These are phyloP conservation scores for Lasioglossum morio DNA, from an alignment of 2,888 invertebrate genomes.

Conservation along the genomic window DNA sequence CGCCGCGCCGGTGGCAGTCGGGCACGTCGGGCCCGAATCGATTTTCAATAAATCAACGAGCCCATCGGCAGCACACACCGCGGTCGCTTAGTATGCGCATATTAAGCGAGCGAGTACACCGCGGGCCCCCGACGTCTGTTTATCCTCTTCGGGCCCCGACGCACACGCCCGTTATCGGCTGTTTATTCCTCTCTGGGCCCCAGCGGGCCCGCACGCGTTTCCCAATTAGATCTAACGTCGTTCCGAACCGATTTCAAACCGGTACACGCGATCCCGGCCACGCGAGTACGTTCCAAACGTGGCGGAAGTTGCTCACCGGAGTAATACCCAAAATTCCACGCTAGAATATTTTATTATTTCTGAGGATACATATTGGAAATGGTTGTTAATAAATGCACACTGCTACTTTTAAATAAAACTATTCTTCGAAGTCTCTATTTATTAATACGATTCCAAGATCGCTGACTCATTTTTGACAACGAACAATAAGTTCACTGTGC, in stretches of 20 bases:
- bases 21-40: slow-evolving; percentile 55
- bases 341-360: background rate
- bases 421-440: no score
- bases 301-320: background rate
- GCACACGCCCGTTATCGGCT: slow-evolving; percentile 61
- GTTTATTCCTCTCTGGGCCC: slow-evolving; percentile 45
- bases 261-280: slow-evolving; percentile 23
- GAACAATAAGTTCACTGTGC: no score
- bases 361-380: background rate
- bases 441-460: no score
- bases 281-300: slow-evolving; percentile 1
- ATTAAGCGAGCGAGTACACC: slow-evolving; percentile 52
- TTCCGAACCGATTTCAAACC: slow-evolving; percentile 24
- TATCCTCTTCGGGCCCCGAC: slow-evolving; percentile 62
- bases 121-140: slow-evolving; percentile 50
- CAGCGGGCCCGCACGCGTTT: slow-evolving; percentile 35
- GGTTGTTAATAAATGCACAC: no score
- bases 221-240: slow-evolving; percentile 52
- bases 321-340: background rate
- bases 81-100: slow-evolving; percentile 68
- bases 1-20: slow-evolving; percentile 38
- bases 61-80: slow-evolving; percentile 50
- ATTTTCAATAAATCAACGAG: slow-evolving; percentile 61
- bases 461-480: no score
- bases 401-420: no score